A percentile compares a stretch with the other conserved stretches of the same genome.
Conservation (phyloP, 2,888 invertebrate species). For the Agrypnus murinus region DNA sequence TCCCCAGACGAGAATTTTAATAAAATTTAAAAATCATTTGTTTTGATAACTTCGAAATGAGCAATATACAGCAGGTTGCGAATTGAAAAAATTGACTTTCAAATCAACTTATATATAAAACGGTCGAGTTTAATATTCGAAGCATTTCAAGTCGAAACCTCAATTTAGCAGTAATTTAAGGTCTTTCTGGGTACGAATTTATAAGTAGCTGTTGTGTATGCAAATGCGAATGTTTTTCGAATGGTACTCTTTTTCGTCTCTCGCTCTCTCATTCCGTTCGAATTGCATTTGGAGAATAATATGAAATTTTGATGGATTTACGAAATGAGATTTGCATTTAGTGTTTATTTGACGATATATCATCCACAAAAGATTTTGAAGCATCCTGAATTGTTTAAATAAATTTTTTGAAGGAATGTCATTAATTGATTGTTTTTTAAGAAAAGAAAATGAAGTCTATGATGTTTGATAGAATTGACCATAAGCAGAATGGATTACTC, state of each 20-base stretch:
- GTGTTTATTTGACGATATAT: too few species aligned
- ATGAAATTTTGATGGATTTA: too few species aligned
- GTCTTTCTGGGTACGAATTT: constrained; percentile 16
- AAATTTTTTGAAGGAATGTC: too few species aligned
- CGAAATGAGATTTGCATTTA: too few species aligned
- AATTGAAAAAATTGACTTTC: constrained; percentile 24
- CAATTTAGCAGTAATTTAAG: constrained; percentile 24
- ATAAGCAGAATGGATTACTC: too few species aligned
- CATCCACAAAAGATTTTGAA: too few species aligned
- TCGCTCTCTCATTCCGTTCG: too few species aligned
- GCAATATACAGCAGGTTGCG: constrained; percentile 1
- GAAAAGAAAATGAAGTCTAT: too few species aligned
- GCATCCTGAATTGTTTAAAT: too few species aligned
- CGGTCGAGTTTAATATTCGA: constrained; percentile 19
- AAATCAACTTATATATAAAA: constrained; percentile 18
- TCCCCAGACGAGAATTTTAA: background rate
- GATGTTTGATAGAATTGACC: too few species aligned
- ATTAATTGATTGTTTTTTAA: too few species aligned
- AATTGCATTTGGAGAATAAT: too few species aligned
- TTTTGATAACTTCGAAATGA: background rate
- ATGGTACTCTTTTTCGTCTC: background rate
- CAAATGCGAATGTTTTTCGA: constrained; percentile 18
- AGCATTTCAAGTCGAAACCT: constrained; percentile 13
- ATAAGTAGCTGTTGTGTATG: constrained; percentile 27
- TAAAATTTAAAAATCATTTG: constrained; percentile 2